These are phyloP conservation scores for Brachionus rubens DNA, from an alignment of 1,140 invertebrate species.

Conservation along the genomic window DNA sequence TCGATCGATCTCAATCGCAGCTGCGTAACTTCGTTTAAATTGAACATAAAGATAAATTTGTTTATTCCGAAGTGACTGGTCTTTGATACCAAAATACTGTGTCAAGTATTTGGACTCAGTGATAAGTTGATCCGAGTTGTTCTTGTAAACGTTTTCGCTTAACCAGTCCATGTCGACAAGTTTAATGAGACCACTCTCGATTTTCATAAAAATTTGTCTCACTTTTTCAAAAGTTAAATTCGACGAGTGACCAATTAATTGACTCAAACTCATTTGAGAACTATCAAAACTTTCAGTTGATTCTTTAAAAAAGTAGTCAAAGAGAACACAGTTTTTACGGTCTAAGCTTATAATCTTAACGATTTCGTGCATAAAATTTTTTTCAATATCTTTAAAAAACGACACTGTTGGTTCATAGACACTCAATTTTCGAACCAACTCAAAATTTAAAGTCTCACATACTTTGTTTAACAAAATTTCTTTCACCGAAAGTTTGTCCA, in stretches of 20 bases:
- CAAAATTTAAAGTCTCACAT: not conserved
- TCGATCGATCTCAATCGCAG: not conserved
- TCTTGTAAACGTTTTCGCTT: not conserved
- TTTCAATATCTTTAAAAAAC: not conserved
- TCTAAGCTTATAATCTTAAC: not conserved
- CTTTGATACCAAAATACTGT: not conserved
- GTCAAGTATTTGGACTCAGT: not conserved
- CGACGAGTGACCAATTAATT: not conserved
- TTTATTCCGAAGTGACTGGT: not conserved
- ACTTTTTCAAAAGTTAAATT: not conserved
- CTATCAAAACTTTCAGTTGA: not conserved
- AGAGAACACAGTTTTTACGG: not conserved
- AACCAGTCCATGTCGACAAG: not conserved
- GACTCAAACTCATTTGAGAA: not conserved
- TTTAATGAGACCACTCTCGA: not conserved
- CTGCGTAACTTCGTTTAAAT: slow-evolving; percentile 19
- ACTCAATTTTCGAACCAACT: not conserved
- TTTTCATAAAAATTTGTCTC: not conserved
- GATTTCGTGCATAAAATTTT: not conserved
- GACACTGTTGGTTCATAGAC: not conserved
- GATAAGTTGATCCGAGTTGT: not conserved
- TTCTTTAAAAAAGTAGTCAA: not conserved
- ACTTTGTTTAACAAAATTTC: not conserved
- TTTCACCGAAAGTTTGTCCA: not conserved
- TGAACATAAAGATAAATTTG: not conserved